These are phyloP conservation scores for Chaunax sp. DNA, from an alignment of 2,797 vertebrate species.

Conservation along the genomic window DNA sequence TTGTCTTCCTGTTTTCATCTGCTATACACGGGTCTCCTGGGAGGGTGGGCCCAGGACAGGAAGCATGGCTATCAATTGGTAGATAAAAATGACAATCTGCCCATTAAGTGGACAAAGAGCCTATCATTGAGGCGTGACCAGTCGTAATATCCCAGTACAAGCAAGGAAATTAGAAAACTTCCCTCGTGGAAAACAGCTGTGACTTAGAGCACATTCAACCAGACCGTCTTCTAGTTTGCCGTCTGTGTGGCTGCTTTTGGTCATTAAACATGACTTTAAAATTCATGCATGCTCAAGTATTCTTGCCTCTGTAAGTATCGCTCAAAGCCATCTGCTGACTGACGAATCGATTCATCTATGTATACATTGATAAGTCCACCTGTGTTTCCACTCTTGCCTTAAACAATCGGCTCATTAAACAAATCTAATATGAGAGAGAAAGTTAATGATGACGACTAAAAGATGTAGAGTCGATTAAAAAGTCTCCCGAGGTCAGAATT, in stretches of 20 bases:
- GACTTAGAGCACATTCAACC: constrained; percentile 46
- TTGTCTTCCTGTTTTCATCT: constrained; percentile 81
- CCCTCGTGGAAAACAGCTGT: constrained; percentile 72
- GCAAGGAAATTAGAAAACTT: constrained; percentile 78
- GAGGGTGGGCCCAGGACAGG: constrained; percentile 76
- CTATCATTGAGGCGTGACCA: constrained; percentile 77
- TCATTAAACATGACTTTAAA: constrained; percentile 31
- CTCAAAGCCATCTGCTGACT: constrained; percentile 23
- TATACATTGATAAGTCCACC: too few relatives aligned
- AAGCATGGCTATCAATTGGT: constrained; percentile 80
- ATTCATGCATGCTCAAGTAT: constrained; percentile 9
- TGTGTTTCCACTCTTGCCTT: neutral
- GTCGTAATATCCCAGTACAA: constrained; percentile 76
- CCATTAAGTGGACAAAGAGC: constrained; percentile 79
- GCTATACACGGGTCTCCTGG: constrained; percentile 78
- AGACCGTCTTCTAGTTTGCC: constrained; percentile 21
- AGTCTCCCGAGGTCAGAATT: neutral
- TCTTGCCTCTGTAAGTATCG: neutral
- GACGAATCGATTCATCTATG: constrained; percentile 19
- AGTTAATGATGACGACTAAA: too few relatives aligned
- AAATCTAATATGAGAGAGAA: neutral
- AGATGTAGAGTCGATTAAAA: too few relatives aligned
- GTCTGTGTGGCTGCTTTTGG: constrained; percentile 3
- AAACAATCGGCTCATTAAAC: neutral
- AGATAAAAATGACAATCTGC: constrained; percentile 83